These are phyloP conservation scores for Torymus tubicola DNA, from an alignment of 2,888 invertebrate genomes.

Conservation along the genomic window DNA sequence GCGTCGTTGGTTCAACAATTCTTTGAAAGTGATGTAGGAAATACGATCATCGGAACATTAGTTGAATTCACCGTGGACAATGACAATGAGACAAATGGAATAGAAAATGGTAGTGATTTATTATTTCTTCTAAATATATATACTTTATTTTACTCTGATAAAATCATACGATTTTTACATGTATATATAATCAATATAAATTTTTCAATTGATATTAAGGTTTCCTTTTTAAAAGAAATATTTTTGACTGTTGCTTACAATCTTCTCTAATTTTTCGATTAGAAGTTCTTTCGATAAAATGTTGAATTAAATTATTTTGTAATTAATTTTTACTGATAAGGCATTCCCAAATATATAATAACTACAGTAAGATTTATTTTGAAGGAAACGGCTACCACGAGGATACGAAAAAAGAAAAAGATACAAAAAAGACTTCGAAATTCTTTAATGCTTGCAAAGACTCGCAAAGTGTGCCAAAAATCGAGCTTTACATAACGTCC, in stretches of 20 bases:
- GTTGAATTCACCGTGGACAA: constrained; percentile 50
- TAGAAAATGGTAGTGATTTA: constrained; percentile 32
- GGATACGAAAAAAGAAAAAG: not conserved
- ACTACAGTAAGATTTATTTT: not conserved
- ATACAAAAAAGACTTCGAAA: not conserved
- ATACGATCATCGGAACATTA: constrained; percentile 32
- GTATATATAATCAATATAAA: not conserved
- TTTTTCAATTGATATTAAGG: not conserved
- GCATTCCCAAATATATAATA: too few relatives aligned
- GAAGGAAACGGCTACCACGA: constrained; percentile 21
- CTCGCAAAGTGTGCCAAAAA: constrained; percentile 5
- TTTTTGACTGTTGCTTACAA: too few relatives aligned
- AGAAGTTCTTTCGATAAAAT: too few relatives aligned
- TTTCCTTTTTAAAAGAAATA: too few relatives aligned
- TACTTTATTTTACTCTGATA: not conserved
- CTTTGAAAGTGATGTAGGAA: constrained; percentile 40
- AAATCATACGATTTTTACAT: not conserved
- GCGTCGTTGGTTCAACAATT: constrained; percentile 26
- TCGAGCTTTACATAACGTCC: constrained; percentile 20
- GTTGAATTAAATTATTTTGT: too few relatives aligned
- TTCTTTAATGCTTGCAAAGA: constrained; percentile 33
- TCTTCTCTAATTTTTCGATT: too few relatives aligned
- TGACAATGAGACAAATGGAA: not conserved
- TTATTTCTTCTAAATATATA: constrained; percentile 7
- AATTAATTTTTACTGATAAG: too few relatives aligned